phyloP scores from a whole-genome alignment of 2,797 vertebrate species.

The Sciurus vulgaris region DNA sequence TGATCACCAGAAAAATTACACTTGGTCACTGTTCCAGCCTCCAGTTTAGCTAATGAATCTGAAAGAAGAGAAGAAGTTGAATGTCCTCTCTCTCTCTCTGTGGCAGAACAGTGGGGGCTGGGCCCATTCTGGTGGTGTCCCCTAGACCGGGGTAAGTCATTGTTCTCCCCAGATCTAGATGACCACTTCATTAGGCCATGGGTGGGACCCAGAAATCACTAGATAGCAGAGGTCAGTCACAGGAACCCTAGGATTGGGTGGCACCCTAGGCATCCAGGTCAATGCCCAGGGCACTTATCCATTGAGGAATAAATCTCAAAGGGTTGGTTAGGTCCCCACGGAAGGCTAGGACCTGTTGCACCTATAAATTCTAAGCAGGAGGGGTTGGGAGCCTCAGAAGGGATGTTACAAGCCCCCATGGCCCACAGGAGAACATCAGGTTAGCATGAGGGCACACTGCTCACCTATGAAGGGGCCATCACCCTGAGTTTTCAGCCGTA shows the following conservation, averaged over 20 bases:
- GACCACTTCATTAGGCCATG: not conserved
- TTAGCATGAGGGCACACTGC: constrained; percentile 52
- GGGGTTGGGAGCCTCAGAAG: not conserved
- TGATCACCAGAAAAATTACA: constrained; percentile 95
- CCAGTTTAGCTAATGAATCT: constrained; percentile 93
- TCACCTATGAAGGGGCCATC: constrained; percentile 93
- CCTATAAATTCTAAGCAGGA: not conserved
- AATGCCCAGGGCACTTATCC: not conserved
- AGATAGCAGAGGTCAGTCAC: not conserved
- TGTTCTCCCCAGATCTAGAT: not conserved
- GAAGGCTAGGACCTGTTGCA: not conserved
- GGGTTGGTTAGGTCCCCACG: not conserved
- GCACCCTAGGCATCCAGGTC: not conserved
- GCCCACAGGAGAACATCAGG: not conserved
- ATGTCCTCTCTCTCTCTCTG: not conserved
- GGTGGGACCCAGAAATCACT: not conserved
- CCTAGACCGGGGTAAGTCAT: not conserved
- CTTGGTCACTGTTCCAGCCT: constrained; percentile 92
- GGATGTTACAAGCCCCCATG: not conserved
- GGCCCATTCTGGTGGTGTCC: not conserved
- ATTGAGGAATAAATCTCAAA: not conserved
- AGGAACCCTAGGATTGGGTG: not conserved
- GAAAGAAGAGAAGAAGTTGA: constrained; percentile 17
- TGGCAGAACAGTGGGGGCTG: not conserved
- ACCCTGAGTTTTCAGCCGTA: constrained; percentile 93